Base-by-base conservation (phyloP, 1,140 invertebrate species). In the Papilio machaon region DNA sequence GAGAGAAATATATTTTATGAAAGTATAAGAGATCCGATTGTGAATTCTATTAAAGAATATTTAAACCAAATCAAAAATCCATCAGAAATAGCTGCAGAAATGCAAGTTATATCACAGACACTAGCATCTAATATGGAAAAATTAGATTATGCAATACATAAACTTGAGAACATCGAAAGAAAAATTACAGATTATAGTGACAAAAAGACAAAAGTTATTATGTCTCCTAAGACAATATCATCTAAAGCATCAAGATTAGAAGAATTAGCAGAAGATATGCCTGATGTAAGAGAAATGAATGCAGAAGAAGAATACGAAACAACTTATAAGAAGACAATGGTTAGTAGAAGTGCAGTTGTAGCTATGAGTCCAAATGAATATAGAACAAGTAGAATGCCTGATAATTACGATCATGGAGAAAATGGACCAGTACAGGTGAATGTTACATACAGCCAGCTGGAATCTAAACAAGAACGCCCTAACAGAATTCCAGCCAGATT, bases 401-500 rank as follows among this genome's bases (percentile, higher is more conserved):
- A 85, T 43, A 78, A 83, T 75, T 81, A 87, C 43, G 87, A 85
- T 11, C 84, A 85, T 80, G 90, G 90, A 4, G 92, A 91, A 82
- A 85, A 89, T 43, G n/a, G 86, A 74, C 81, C 84, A 11, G 49
- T 76, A 70, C 38, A 78, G 38, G 60, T 70, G 15, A 83, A 75
- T 77, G 80, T 80, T 17, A 80, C 83, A 17, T 82, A 78, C 13
- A 79, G 38, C 15, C 85, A 82, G 60, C 19, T 86, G 60, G 88
- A 78, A 15, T 35, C 87, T 8, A 87, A 85, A 79, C 82, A 84
- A 15, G 88, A 90, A 43, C 83, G 82, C 43, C 85, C 86, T 1
- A 88, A 87, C 23, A 87, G 88, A 75, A 85, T 91, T 17, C 91
- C 91, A 9, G 84, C 91, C 35, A 89, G 91, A 77, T 94, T 91